Percentiles rank a stretch among this genome's conserved stretches.
These are phyloP conservation scores for Phanerotoma sp. DNA, from an alignment of 2,888 invertebrate genomes.

Conservation along the genomic window DNA sequence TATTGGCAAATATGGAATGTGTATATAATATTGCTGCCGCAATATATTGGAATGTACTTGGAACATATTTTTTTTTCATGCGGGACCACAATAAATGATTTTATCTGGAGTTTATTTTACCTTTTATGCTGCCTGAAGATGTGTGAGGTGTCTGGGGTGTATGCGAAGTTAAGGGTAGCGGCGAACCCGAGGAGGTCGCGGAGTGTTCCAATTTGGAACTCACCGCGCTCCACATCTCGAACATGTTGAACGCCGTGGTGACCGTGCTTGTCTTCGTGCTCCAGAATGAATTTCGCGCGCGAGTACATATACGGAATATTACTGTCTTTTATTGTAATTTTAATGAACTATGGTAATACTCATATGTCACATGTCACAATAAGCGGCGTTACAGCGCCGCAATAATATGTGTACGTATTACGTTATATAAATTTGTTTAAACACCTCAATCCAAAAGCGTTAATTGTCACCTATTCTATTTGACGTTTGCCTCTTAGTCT, in stretches of 20 bases:
- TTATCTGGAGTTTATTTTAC: conserved; percentile 57
- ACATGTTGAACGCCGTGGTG: conserved; percentile 66
- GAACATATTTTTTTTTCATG: too few relatives aligned
- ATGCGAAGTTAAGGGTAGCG: conserved; percentile 56
- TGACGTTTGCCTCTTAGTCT: background rate
- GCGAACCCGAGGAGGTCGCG: conserved; percentile 56
- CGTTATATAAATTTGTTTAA: background rate
- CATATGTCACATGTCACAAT: conserved; percentile 22
- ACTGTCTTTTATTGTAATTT: background rate
- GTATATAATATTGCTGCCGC: too few relatives aligned
- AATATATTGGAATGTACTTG: too few relatives aligned
- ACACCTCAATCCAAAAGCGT: too few relatives aligned
- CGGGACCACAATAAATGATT: background rate
- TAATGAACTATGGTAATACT: background rate
- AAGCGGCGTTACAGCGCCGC: conserved; percentile 18
- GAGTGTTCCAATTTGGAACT: conserved; percentile 70
- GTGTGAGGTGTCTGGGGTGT: conserved; percentile 75
- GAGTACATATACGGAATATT: conserved; percentile 20
- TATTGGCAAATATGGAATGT: too few relatives aligned
- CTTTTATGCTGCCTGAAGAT: conserved; percentile 81
- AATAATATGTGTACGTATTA: too few relatives aligned
- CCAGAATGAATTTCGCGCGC: conserved; percentile 23
- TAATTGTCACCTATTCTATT: background rate
- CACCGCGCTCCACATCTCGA: conserved; percentile 82
- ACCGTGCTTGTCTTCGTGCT: conserved; percentile 37